Evolutionary conservation across 2,113 vertebrate genomes (phyloP).

Genomic region (Psilopsiagon aurifrons): DNA sequence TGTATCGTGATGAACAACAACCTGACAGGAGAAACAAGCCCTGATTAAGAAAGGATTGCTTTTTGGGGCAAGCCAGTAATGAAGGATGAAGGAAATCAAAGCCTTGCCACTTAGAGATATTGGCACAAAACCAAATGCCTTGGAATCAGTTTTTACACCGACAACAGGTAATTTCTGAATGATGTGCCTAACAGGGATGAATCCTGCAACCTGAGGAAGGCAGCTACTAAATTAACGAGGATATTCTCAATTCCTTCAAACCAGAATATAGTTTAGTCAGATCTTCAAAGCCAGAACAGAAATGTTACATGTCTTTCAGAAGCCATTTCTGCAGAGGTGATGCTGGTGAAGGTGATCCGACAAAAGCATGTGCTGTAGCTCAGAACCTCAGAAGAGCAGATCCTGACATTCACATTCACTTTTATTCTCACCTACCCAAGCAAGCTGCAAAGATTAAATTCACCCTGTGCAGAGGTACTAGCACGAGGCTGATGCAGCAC

Average conservation of each 20-base stretch:
- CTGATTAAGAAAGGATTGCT: constrained; percentile 58
- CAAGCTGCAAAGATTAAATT: background rate
- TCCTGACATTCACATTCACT: background rate
- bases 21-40: constrained; percentile 42
- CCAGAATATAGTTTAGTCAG: constrained; percentile 64
- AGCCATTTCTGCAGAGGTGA: constrained; percentile 34
- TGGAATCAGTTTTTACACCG: constrained; percentile 32
- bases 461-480: fast-evolving
- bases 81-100: constrained; percentile 62
- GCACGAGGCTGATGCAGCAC: background rate
- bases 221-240: constrained; percentile 71
- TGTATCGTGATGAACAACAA: constrained; percentile 30
- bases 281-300: constrained; percentile 61
- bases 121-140: constrained; percentile 58
- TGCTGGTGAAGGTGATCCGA: background rate
- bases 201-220: constrained; percentile 54
- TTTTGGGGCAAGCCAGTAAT: constrained; percentile 20
- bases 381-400: background rate
- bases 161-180: constrained; percentile 68
- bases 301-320: constrained; percentile 39
- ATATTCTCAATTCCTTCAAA: constrained; percentile 64
- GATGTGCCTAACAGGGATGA: constrained; percentile 66
- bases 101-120: constrained; percentile 63
- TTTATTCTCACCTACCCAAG: background rate
- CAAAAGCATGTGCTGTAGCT: background rate